These are phyloP conservation scores for Drosophila triauraria DNA, from an alignment of 1,140 invertebrate genomes.

Conservation along the genomic window DNA sequence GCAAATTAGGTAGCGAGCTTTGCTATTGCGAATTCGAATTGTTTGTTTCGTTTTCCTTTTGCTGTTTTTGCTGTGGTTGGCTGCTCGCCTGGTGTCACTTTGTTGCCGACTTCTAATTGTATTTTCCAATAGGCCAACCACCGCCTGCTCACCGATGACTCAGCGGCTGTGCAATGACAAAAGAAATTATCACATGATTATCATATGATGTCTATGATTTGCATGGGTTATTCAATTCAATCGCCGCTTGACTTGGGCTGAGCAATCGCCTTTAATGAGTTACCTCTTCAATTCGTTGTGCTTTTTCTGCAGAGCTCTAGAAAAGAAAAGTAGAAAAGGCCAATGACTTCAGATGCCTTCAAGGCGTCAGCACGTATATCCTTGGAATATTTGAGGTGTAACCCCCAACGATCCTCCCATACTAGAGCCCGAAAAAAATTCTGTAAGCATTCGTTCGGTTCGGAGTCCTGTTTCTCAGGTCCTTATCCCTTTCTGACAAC, in stretches of 20 bases:
- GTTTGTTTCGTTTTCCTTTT: conserved; percentile 20
- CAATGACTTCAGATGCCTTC: conserved; percentile 57
- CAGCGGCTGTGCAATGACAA: conserved; percentile 37
- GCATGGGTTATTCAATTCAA: conserved; percentile 30
- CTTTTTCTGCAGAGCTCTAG: too few relatives aligned
- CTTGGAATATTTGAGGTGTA: conserved; percentile 45
- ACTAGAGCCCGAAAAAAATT: conserved; percentile 6
- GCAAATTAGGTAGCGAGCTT: conserved; percentile 55
- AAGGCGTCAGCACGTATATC: conserved; percentile 32
- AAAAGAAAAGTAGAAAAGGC: conserved; percentile 41
- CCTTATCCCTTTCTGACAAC: conserved; percentile 47
- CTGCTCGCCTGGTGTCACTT: conserved; percentile 20
- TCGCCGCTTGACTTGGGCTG: conserved; percentile 22
- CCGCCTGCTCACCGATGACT: conserved; percentile 39
- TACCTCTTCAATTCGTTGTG: background rate
- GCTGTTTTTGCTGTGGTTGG: conserved; percentile 2
- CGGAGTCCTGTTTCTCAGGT: conserved; percentile 32
- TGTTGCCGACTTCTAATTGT: conserved; percentile 57
- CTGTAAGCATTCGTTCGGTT: conserved; percentile 14
- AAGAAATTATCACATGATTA: conserved; percentile 75
- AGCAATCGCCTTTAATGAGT: conserved; percentile 24
- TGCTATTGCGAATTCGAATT: conserved; percentile 64
- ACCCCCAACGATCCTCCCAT: conserved; percentile 4
- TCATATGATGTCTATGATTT: conserved; percentile 52
- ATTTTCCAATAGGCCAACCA: conserved; percentile 51